phyloP scores from a whole-genome alignment of 2,888 invertebrate genomes.

The Dynastes maya region DNA sequence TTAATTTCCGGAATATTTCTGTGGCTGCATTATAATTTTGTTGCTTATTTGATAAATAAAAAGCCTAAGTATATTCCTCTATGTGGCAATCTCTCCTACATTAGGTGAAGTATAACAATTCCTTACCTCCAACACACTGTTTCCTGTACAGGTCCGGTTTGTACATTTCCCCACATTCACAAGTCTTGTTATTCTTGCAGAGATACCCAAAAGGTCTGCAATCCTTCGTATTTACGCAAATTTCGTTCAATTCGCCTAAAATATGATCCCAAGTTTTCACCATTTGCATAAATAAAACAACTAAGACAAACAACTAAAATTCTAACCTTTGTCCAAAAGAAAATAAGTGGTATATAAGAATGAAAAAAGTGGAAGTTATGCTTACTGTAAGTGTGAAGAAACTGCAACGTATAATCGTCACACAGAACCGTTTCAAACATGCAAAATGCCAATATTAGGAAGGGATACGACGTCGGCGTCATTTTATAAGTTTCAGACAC shows the following conservation, averaged over 20 bases:
- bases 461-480: neutral
- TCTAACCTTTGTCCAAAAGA: neutral
- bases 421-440: neutral
- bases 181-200: constrained; percentile 65
- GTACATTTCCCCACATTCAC: constrained; percentile 65
- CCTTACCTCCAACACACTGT: constrained; percentile 66
- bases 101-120: no score
- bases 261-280: constrained; percentile 15
- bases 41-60: no score
- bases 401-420: constrained; percentile 42
- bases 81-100: no score
- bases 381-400: constrained; percentile 48
- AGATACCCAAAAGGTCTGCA: constrained; percentile 66
- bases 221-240: constrained; percentile 59
- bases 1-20: no score
- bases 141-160: constrained; percentile 61
- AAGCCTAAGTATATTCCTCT: no score
- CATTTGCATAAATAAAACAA: no score
- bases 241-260: constrained; percentile 60
- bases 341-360: neutral
- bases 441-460: constrained; percentile 33
- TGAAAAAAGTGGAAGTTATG: neutral
- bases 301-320: no score
- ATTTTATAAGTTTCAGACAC: constrained; percentile 14
- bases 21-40: no score